Conservation (phyloP, 2,888 invertebrate genomes). For the Watsonalla cultraria region DNA sequence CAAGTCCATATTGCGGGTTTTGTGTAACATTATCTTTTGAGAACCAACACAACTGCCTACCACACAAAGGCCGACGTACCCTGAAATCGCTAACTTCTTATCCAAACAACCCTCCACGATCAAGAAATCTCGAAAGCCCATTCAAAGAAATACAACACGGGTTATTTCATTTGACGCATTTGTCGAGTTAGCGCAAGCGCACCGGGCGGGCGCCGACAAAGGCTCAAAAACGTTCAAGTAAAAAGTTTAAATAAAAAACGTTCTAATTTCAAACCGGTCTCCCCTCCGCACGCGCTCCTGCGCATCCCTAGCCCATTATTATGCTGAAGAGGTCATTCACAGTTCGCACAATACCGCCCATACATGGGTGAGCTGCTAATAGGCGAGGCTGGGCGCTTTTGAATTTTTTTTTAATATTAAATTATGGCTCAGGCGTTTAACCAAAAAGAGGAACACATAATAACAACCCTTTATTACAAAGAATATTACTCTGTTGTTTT, state of each 20-base stretch:
- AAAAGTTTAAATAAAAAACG: conserved; percentile 57
- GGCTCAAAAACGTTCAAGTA: conserved; percentile 39
- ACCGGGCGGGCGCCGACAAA: conserved; percentile 76
- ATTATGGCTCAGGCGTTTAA: conserved; percentile 8
- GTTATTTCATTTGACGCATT: conserved; percentile 75
- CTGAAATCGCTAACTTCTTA: conserved; percentile 43
- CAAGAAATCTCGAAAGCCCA: conserved; percentile 51
- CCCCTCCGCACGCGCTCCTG: conserved; percentile 73
- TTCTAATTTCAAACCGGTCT: conserved; percentile 78
- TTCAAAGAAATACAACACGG: conserved; percentile 71
- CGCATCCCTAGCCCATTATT: conserved; percentile 75
- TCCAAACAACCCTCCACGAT: conserved; percentile 42
- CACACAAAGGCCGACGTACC: conserved; percentile 23
- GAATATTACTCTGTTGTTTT: background rate
- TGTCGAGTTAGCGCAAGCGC: conserved; percentile 76
- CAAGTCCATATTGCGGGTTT: too few relatives aligned
- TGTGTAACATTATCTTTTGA: too few relatives aligned
- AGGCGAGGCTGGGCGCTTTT: conserved; percentile 46
- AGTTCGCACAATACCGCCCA: conserved; percentile 72
- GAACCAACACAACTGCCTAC: background rate
- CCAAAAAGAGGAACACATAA: background rate
- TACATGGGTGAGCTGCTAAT: conserved; percentile 55
- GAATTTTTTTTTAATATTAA: conserved; percentile 27
- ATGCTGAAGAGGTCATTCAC: conserved; percentile 78
- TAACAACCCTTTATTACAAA: background rate